A percentile compares a stretch with the other conserved stretches of the same genome.
phyloP scores from a whole-genome alignment of 2,797 vertebrate genomes.

The Molossus alvarezi region DNA sequence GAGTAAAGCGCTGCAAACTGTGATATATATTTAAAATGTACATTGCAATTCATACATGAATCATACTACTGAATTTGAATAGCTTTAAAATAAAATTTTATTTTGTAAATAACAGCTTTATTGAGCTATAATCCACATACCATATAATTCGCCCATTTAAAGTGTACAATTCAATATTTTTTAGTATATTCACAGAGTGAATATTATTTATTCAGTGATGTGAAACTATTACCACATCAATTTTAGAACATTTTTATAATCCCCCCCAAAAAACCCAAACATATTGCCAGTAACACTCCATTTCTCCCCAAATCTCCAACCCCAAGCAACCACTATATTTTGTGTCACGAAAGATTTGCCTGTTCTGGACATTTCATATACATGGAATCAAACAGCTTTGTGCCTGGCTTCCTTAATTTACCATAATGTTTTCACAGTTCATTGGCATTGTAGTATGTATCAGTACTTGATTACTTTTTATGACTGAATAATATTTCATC shows the following conservation, averaged over 20 bases:
- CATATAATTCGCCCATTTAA: neutral
- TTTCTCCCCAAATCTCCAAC: conserved; percentile 3
- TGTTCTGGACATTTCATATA: neutral
- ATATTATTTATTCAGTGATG: neutral
- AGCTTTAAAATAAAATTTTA: conserved; percentile 28
- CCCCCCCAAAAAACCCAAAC: neutral
- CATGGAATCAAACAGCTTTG: neutral
- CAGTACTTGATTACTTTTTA: neutral
- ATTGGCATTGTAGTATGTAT: neutral
- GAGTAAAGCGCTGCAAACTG: neutral
- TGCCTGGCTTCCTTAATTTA: conserved; percentile 11
- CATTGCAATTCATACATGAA: conserved; percentile 8
- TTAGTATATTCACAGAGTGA: neutral
- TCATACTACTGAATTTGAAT: conserved; percentile 28
- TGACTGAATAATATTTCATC: conserved; percentile 13
- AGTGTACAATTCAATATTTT: conserved; percentile 4
- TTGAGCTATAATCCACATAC: neutral
- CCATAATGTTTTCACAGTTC: neutral
- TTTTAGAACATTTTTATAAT: conserved; percentile 33
- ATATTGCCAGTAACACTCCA: neutral
- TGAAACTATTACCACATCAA: neutral
- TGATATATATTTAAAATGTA: conserved; percentile 21
- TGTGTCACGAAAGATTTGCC: neutral
- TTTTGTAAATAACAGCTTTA: neutral
- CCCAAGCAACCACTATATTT: conserved; percentile 7